Conservation (phyloP, 1,140 invertebrate genomes). For the Parapsyche elsis region DNA sequence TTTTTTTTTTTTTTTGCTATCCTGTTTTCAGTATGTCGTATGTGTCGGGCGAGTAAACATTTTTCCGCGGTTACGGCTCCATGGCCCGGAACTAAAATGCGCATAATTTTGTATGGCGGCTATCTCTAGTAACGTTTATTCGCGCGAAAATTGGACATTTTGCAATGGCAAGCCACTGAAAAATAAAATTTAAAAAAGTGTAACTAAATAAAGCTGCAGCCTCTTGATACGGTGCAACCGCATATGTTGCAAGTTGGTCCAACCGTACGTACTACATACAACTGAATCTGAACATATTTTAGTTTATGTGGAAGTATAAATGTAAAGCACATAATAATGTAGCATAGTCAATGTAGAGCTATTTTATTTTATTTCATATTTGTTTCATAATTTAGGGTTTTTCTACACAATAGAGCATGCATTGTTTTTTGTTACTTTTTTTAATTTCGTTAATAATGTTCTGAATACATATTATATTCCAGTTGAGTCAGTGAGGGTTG, state of each 20-base stretch:
- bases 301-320: neutral
- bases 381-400: too few relatives aligned
- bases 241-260: neutral
- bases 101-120: slow-evolving; percentile 25
- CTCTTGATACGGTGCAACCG: neutral
- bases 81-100: slow-evolving; percentile 9
- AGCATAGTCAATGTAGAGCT: too few relatives aligned
- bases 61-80: neutral
- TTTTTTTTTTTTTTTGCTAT: neutral
- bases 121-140: slow-evolving; percentile 39
- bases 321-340: too few relatives aligned
- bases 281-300: too few relatives aligned
- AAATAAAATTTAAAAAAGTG: slow-evolving; percentile 8
- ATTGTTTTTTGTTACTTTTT: too few relatives aligned
- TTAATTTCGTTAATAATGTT: too few relatives aligned
- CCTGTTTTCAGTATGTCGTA: neutral
- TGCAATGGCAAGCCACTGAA: neutral
- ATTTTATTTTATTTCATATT: too few relatives aligned
- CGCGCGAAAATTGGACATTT: slow-evolving; percentile 36
- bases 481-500: neutral
- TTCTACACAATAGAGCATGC: too few relatives aligned
- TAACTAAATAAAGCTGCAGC: slow-evolving; percentile 17
- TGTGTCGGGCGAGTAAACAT: neutral
- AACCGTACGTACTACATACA: too few relatives aligned
- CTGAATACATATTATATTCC: neutral